Evolutionary conservation across 2,888 invertebrate species (phyloP), one percentile per base, ranked within the genome.

Genomic region (Punctoribates punctum): DNA sequence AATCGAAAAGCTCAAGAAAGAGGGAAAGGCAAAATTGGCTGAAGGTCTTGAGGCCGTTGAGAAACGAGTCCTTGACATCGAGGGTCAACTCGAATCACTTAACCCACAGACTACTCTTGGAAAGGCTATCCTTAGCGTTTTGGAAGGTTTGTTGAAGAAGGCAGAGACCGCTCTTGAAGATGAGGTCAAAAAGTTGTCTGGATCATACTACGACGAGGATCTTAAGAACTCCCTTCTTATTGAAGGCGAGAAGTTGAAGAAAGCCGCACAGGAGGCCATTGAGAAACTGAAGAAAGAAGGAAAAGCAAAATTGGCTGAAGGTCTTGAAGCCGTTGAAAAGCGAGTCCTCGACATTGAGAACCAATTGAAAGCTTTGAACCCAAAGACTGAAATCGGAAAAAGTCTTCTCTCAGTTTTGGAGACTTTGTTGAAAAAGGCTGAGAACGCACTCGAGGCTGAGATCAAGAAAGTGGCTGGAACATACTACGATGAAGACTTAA

Each of bases 121-220:
- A 3, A 38, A 73, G 25, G 54, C 46, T n/a, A 5, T 15, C 8
- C 73, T 73, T 1, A 13, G 6, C 25, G 38, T 48, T 46, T 46
- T 73, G 46, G 73, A 73, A 54, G 27, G n/a, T 20, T 8, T 23
- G 5, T 23, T 73, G 51, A 73, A 73, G 25, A n/a, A 23, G n/a
- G 38, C 46, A 1, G 73, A 73, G 46, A 73, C 73, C 46, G 46
- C 34, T 6, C 46, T 73, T 9, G 73, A 73, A 23, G 73, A 42
- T 29, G 54, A 73, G 13, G 11, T 73, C 17, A 73, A 73, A n/a
- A 51, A 29, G 17, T 27, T 67, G 54, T 54, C 54, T n/a, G 54
- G 54, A 54, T 23, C 54, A 20, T 51, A 6, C 51, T 51, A n/a
- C 23, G 51, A 51, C 4, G 51, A 20, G 4, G 51, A 51, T 51